Percentiles rank a stretch among this genome's conserved stretches.
Evolutionary conservation across 1,140 invertebrate genomes (phyloP).

Genomic region (Lepidostoma basale): DNA sequence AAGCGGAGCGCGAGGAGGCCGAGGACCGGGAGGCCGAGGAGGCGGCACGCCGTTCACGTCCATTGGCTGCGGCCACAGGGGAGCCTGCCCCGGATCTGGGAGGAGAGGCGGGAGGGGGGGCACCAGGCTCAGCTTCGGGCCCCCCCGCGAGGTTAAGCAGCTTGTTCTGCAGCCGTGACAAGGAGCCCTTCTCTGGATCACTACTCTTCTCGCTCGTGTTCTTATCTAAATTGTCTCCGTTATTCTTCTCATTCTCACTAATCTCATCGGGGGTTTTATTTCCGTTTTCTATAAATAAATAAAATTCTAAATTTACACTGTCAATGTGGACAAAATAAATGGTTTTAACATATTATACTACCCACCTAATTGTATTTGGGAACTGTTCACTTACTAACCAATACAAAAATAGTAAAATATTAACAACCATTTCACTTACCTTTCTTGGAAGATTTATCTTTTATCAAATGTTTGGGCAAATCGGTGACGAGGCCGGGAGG

Average conservation of each 20-base stretch:
- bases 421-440: too few relatives aligned
- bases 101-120: not conserved
- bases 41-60: slow-evolving; percentile 32
- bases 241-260: slow-evolving; percentile 16
- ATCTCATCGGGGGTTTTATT: slow-evolving; percentile 32
- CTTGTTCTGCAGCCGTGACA: slow-evolving; percentile 38
- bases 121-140: slow-evolving; percentile 23
- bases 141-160: slow-evolving; percentile 32
- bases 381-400: too few relatives aligned
- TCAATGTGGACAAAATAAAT: too few relatives aligned
- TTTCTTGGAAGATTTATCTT: slow-evolving; percentile 40
- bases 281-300: slow-evolving; percentile 41
- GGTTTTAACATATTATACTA: too few relatives aligned
- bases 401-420: too few relatives aligned
- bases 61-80: slow-evolving; percentile 32
- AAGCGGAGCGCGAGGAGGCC: slow-evolving; percentile 35
- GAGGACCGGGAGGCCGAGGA: slow-evolving; percentile 27
- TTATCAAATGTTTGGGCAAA: slow-evolving; percentile 42
- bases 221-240: slow-evolving; percentile 15
- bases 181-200: slow-evolving; percentile 7
- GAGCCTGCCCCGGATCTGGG: slow-evolving; percentile 29
- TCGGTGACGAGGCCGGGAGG: slow-evolving; percentile 39
- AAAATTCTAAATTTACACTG: too few relatives aligned
- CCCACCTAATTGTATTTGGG: too few relatives aligned
- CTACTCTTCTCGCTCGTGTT: not conserved